Evolutionary conservation across 2,113 vertebrate species (phyloP).

Genomic region (Jacana jacana): DNA sequence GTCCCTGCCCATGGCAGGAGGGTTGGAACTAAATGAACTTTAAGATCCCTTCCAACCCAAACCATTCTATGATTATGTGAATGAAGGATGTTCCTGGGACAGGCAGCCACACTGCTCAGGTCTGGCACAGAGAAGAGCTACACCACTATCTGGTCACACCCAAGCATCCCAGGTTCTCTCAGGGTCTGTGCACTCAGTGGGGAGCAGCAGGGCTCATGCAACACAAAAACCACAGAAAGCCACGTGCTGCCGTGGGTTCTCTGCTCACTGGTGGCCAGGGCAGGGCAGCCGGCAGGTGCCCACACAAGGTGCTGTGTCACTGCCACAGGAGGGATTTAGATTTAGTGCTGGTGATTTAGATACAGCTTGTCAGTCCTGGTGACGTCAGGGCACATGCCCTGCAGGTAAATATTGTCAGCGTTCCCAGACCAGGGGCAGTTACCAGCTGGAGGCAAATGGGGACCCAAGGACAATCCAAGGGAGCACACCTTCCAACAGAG

Average conservation of each 20-base stretch:
- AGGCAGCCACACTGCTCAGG: background rate
- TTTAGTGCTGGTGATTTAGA: background rate
- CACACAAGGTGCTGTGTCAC: background rate
- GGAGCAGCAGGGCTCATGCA: background rate
- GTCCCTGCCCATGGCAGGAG: background rate
- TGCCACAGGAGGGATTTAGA: background rate
- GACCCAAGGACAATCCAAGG: background rate
- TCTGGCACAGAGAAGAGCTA: background rate
- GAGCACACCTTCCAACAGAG: accelerated
- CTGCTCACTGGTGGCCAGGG: background rate
- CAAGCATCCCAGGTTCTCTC: background rate
- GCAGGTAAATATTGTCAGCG: background rate
- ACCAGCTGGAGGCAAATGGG: background rate
- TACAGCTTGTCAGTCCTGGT: background rate
- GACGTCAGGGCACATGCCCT: background rate
- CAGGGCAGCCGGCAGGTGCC: background rate
- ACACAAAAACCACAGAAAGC: no score
- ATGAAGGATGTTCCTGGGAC: background rate
- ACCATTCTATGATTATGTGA: background rate
- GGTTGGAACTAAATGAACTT: background rate
- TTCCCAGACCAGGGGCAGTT: background rate
- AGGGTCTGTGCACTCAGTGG: accelerated
- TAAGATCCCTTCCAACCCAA: background rate
- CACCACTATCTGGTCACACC: background rate
- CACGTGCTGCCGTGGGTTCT: accelerated